These are phyloP conservation scores for Planiliza haematocheilus DNA, from an alignment of 2,113 vertebrate genomes.

Conservation along the genomic window DNA sequence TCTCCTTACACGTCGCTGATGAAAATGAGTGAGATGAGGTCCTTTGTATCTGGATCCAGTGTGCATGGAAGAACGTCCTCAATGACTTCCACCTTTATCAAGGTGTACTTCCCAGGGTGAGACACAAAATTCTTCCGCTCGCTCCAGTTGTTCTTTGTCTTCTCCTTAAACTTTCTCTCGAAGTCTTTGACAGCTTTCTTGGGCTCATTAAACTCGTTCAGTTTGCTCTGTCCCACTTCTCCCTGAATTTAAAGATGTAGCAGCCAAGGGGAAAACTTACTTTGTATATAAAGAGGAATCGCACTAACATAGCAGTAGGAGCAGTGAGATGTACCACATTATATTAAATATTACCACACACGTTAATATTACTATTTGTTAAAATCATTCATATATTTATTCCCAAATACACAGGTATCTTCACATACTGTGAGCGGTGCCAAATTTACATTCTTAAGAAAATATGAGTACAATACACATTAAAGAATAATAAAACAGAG, in stretches of 20 bases:
- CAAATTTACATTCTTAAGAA: too few relatives aligned
- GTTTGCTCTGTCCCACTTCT: constrained; percentile 85
- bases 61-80: constrained; percentile 81
- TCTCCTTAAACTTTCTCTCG: constrained; percentile 94
- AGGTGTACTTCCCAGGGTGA: constrained; percentile 89
- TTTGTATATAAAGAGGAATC: too few relatives aligned
- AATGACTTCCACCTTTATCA: constrained; percentile 89
- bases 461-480: too few relatives aligned
- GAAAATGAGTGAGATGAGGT: constrained; percentile 91
- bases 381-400: too few relatives aligned
- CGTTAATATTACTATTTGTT: too few relatives aligned
- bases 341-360: too few relatives aligned
- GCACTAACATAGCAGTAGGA: too few relatives aligned
- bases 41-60: constrained; percentile 84
- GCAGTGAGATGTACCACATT: too few relatives aligned
- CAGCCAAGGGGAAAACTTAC: too few relatives aligned
- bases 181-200: constrained; percentile 87
- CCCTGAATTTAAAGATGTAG: constrained; percentile 81
- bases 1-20: constrained; percentile 91
- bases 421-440: too few relatives aligned
- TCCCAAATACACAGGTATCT: too few relatives aligned
- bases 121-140: constrained; percentile 84
- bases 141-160: constrained; percentile 94
- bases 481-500: background rate
- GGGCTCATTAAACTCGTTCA: constrained; percentile 19